These are phyloP conservation scores for Radopholus similis DNA, from an alignment of 1,140 invertebrate species.

Conservation along the genomic window DNA sequence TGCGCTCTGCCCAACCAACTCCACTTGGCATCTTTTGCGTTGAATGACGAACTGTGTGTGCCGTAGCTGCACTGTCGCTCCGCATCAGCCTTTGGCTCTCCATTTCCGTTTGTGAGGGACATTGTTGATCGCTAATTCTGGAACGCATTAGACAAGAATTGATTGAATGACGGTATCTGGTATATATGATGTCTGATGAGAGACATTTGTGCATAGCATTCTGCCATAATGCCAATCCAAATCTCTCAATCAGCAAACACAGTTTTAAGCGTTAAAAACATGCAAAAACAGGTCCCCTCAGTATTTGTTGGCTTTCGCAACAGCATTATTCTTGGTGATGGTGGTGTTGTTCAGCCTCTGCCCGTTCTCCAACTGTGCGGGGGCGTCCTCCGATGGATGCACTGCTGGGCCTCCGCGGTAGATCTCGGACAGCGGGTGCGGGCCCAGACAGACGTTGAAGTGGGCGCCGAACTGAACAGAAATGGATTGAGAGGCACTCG, in stretches of 20 bases:
- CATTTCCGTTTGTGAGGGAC: not conserved
- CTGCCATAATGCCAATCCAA: no score
- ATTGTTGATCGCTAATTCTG: not conserved
- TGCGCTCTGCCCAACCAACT: not conserved
- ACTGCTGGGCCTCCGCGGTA: conserved; percentile 5
- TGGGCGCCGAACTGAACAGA: conserved; percentile 5
- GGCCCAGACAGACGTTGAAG: conserved; percentile 11
- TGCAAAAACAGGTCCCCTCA: not conserved
- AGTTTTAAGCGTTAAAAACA: not conserved
- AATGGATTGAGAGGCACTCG: not conserved
- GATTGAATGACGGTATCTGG: not conserved
- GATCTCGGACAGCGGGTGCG: conserved; percentile 14
- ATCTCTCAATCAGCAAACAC: no score
- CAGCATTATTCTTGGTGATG: not conserved
- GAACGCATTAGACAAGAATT: not conserved
- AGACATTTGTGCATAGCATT: not conserved
- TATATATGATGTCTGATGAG: not conserved
- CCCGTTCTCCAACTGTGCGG: not conserved
- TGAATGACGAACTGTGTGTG: not conserved
- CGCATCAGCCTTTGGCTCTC: not conserved
- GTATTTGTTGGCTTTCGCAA: not conserved
- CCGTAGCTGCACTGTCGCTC: not conserved
- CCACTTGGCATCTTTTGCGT: not conserved
- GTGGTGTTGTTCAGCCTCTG: not conserved
- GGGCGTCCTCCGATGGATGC: not conserved